Percentiles rank a stretch among this genome's conserved stretches.
phyloP scores from a whole-genome alignment of 2,113 vertebrate genomes.

The Gymnarchus niloticus region DNA sequence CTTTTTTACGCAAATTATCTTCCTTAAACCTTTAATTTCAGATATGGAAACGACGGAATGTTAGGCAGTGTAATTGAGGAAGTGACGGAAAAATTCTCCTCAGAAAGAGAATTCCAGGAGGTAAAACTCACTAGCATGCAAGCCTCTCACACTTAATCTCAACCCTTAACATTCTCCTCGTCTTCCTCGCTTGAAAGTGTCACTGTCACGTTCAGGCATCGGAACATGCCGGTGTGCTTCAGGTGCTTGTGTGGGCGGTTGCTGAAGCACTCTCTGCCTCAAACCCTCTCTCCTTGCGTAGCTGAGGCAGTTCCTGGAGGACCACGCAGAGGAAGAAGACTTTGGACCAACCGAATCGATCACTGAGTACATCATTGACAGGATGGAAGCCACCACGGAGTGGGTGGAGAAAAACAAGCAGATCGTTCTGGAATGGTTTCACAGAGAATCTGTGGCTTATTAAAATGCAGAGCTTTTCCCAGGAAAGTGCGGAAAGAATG shows the following conservation, averaged over 20 bases:
- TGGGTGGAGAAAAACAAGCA: slow-evolving; percentile 75
- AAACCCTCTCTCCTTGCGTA: slow-evolving; percentile 38
- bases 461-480: background rate
- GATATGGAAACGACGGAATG: slow-evolving; percentile 50
- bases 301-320: slow-evolving; percentile 66
- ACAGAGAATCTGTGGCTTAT: slow-evolving; percentile 11
- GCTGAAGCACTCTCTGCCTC: background rate
- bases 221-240: background rate
- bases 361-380: slow-evolving; percentile 70
- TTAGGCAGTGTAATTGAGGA: slow-evolving; percentile 62
- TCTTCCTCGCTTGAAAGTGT: background rate
- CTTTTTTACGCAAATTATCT: background rate
- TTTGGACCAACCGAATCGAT: slow-evolving; percentile 42
- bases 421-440: slow-evolving; percentile 68
- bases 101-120: slow-evolving; percentile 72
- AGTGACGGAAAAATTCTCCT: slow-evolving; percentile 71
- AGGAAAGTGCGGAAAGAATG: background rate
- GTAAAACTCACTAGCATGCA: slow-evolving; percentile 54
- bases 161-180: background rate
- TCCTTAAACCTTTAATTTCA: slow-evolving; percentile 34
- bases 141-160: background rate
- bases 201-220: background rate
- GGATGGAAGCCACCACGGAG: slow-evolving; percentile 72
- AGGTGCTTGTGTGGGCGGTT: background rate
- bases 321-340: slow-evolving; percentile 39